Conservation (phyloP, 2,113 vertebrate species). For the Charina bottae region DNA sequence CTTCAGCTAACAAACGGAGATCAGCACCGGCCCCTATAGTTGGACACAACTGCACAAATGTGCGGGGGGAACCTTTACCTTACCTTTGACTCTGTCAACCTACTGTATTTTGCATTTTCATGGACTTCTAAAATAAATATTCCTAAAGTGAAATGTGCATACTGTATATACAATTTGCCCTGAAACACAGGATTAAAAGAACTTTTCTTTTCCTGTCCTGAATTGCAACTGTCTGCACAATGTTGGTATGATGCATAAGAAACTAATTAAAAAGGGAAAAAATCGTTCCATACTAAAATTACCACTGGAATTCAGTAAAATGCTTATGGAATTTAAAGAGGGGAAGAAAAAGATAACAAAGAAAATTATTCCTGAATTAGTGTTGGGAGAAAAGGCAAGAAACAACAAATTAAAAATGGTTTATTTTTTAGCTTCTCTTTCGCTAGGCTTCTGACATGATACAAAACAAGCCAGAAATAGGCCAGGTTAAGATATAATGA, state of each 20-base stretch:
- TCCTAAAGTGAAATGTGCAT: background rate
- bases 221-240: background rate
- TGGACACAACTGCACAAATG: too few species aligned
- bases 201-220: background rate
- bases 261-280: background rate
- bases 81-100: background rate
- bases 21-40: too few species aligned
- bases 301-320: background rate
- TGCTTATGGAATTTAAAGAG: background rate
- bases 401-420: background rate
- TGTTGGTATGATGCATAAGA: background rate
- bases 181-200: background rate
- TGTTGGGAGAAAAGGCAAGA: background rate
- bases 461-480: background rate
- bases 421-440: background rate
- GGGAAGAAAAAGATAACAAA: background rate
- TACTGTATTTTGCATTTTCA: background rate
- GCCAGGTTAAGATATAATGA: background rate
- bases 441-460: background rate
- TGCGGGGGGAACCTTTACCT: too few species aligned
- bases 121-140: background rate
- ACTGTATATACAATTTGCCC: background rate
- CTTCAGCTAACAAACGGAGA: too few species aligned
- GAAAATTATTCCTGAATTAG: background rate
- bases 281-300: background rate